These are phyloP conservation scores for Drosophila fungiperda DNA, from an alignment of 2,888 invertebrate genomes.

Conservation along the genomic window DNA sequence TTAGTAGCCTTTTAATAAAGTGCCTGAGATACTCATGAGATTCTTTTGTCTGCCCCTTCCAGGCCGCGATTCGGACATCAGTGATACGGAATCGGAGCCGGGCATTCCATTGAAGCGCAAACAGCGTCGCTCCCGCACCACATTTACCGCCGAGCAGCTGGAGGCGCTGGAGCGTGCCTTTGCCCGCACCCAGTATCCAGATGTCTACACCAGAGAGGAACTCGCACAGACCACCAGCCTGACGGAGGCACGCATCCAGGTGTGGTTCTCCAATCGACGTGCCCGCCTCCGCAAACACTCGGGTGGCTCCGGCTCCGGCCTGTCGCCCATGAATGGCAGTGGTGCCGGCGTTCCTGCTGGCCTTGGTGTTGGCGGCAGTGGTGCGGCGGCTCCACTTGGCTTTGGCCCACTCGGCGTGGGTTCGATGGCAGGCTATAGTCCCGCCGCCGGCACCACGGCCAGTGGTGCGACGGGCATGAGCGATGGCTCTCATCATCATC, in stretches of 20 bases:
- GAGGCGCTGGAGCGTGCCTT: constrained; percentile 96
- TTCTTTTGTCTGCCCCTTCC: constrained; percentile 30
- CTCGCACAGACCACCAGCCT: constrained; percentile 93
- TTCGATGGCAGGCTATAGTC: constrained; percentile 84
- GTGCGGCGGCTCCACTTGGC: constrained; percentile 73
- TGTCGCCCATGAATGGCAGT: constrained; percentile 76
- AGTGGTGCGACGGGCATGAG: constrained; percentile 74
- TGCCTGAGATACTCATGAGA: constrained; percentile 10
- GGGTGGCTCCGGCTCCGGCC: constrained; percentile 80
- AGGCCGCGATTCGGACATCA: constrained; percentile 88
- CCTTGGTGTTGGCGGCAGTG: constrained; percentile 37
- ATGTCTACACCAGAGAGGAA: constrained; percentile 97
- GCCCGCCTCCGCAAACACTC: constrained; percentile 95
- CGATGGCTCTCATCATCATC: constrained; percentile 75
- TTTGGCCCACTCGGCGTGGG: constrained; percentile 83
- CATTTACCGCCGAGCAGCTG: constrained; percentile 96
- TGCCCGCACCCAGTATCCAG: constrained; percentile 96
- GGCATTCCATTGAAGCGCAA: constrained; percentile 96
- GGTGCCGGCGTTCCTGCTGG: constrained; percentile 42
- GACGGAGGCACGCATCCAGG: constrained; percentile 97
- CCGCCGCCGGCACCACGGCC: constrained; percentile 81
- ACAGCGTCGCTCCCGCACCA: constrained; percentile 95
- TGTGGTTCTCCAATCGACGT: constrained; percentile 98
- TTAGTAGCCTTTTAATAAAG: constrained; percentile 69
- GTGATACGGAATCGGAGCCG: constrained; percentile 95